Percentiles rank a stretch among this genome's conserved stretches.
Conservation (phyloP, 2,113 vertebrate species). For the Paramisgurnus dabryanus region DNA sequence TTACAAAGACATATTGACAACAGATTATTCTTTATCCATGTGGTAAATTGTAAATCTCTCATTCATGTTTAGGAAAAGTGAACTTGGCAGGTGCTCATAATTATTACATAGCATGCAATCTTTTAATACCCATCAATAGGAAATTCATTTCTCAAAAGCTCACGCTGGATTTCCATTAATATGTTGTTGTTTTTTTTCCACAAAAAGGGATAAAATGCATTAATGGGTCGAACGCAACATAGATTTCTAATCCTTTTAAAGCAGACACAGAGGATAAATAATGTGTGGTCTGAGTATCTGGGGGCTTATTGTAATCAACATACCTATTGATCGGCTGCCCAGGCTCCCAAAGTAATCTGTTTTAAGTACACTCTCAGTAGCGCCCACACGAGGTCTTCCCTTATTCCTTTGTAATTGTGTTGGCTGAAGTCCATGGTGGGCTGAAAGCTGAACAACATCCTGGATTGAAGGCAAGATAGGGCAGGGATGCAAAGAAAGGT, state of each 20-base stretch:
- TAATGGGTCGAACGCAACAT: constrained; percentile 26
- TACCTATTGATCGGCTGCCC: constrained; percentile 41
- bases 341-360: constrained; percentile 40
- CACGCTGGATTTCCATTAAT: constrained; percentile 57
- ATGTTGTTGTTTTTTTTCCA: constrained; percentile 85
- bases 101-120: not conserved
- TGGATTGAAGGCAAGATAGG: not conserved
- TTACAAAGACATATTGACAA: constrained; percentile 1
- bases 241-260: constrained; percentile 45
- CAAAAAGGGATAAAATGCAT: constrained; percentile 38
- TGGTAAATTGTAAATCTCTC: not conserved
- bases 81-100: not conserved
- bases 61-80: not conserved
- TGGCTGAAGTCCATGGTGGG: constrained; percentile 24
- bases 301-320: constrained; percentile 46
- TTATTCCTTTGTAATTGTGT: constrained; percentile 36
- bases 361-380: constrained; percentile 45
- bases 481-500: not conserved
- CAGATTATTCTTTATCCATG: not conserved
- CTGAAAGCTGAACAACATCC: constrained; percentile 16
- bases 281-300: constrained; percentile 37
- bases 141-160: not conserved
- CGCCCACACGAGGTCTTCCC: constrained; percentile 12
- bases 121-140: constrained; percentile 17
- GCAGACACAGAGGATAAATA: constrained; percentile 45